Percentiles rank a stretch among this genome's conserved stretches.
These are phyloP conservation scores for Dichetophora obliterata DNA, from an alignment of 2,888 invertebrate genomes.

Conservation along the genomic window DNA sequence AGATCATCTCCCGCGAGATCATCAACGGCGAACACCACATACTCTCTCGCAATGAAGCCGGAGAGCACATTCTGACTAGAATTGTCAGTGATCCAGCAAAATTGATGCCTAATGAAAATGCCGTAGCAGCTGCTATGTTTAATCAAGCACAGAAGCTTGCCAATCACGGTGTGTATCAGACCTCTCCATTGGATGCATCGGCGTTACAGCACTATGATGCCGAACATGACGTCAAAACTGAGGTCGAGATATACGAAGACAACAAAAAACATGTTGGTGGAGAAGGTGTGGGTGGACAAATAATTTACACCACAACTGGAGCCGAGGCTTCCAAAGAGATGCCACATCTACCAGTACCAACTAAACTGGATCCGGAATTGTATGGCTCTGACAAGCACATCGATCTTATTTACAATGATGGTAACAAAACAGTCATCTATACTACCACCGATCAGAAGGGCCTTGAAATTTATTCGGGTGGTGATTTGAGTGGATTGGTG, in stretches of 20 bases:
- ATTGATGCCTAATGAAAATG: constrained; percentile 67
- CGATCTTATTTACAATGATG: constrained; percentile 87
- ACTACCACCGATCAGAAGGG: constrained; percentile 84
- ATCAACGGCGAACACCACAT: constrained; percentile 70
- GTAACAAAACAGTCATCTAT: constrained; percentile 87
- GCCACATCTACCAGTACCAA: constrained; percentile 66
- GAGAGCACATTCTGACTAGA: constrained; percentile 70
- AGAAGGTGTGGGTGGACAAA: constrained; percentile 62
- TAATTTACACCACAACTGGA: constrained; percentile 68
- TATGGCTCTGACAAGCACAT: constrained; percentile 73
- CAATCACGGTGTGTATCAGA: constrained; percentile 67
- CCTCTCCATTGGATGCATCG: constrained; percentile 67
- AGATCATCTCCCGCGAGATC: constrained; percentile 70
- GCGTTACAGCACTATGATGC: constrained; percentile 67
- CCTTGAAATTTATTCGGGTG: constrained; percentile 76
- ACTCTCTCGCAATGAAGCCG: constrained; percentile 69
- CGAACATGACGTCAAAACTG: constrained; percentile 65
- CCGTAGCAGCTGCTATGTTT: constrained; percentile 66
- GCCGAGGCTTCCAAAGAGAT: constrained; percentile 69
- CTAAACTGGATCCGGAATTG: constrained; percentile 69
- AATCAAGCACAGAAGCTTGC: constrained; percentile 68
- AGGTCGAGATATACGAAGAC: constrained; percentile 68
- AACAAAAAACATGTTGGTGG: constrained; percentile 61
- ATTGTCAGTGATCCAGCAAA: constrained; percentile 70
- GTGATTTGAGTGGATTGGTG: constrained; percentile 67